Conservation (phyloP, 2,888 invertebrate genomes). For the Aleiodes leptofemur region DNA sequence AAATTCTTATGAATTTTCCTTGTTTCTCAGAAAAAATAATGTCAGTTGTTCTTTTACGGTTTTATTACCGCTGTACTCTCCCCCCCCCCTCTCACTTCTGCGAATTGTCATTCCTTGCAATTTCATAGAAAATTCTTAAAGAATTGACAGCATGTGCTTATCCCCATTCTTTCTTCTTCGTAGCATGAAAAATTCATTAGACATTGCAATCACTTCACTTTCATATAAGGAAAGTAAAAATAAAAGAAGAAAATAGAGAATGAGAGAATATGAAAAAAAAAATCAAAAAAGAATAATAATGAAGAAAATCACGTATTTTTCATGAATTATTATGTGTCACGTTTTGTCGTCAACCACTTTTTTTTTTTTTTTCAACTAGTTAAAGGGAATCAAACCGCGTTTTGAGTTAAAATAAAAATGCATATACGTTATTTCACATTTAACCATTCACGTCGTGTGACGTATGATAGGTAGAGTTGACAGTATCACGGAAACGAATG, state of each 20-base stretch:
- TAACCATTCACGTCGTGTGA: not conserved
- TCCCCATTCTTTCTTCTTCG: too few relatives aligned
- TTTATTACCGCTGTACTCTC: slow-evolving; percentile 5
- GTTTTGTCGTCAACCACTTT: slow-evolving; percentile 18
- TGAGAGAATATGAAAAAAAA: not conserved
- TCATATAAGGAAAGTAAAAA: not conserved
- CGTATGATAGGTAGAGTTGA: not conserved
- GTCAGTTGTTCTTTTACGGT: slow-evolving; percentile 12
- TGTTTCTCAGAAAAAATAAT: slow-evolving; percentile 11
- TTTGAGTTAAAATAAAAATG: not conserved
- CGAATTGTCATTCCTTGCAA: slow-evolving; percentile 9
- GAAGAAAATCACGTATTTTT: slow-evolving; percentile 4
- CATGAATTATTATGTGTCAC: slow-evolving; percentile 23
- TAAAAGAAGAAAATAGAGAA: not conserved
- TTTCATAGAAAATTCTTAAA: not conserved
- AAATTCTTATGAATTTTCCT: slow-evolving; percentile 13
- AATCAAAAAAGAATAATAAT: not conserved
- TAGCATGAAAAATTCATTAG: too few relatives aligned
- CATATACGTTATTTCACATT: not conserved
- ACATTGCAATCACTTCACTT: too few relatives aligned
- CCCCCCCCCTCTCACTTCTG: not conserved
- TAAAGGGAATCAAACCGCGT: not conserved
- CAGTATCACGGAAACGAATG: slow-evolving; percentile 12
- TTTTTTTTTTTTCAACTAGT: not conserved
- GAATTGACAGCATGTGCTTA: too few relatives aligned